Percentiles rank a stretch among this genome's conserved stretches.
These are phyloP conservation scores for Trematomus loennbergii DNA, from an alignment of 2,113 vertebrate species.

Conservation along the genomic window DNA sequence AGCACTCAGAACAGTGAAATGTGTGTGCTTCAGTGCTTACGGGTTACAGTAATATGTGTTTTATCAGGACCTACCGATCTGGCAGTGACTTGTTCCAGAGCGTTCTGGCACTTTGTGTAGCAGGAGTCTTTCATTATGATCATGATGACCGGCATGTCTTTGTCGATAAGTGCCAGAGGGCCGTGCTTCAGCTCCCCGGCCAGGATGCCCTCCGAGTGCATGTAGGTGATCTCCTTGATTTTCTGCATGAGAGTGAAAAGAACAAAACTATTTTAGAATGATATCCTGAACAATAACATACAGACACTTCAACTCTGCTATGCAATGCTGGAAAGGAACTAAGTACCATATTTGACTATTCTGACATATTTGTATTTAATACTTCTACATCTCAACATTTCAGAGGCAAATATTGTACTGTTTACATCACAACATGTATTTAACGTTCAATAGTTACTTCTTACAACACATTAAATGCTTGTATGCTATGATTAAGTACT, in stretches of 20 bases:
- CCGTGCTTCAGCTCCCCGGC: conserved; percentile 97
- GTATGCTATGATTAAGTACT: too few relatives aligned
- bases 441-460: too few relatives aligned
- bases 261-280: background rate
- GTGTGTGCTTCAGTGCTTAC: conserved; percentile 1
- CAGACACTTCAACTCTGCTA: background rate
- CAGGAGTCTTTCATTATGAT: conserved; percentile 95
- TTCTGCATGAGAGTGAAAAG: conserved; percentile 83
- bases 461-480: too few relatives aligned
- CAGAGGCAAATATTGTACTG: too few relatives aligned
- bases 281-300: background rate
- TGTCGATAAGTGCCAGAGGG: conserved; percentile 93
- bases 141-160: conserved; percentile 98
- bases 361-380: too few relatives aligned
- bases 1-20: background rate
- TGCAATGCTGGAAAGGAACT: too few relatives aligned
- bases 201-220: conserved; percentile 98
- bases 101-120: conserved; percentile 96
- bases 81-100: conserved; percentile 94
- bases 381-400: too few relatives aligned
- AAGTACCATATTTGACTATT: too few relatives aligned
- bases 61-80: conserved; percentile 86
- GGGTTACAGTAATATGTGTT: conserved; percentile 1
- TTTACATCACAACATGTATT: too few relatives aligned
- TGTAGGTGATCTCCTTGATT: conserved; percentile 99